phyloP scores from a whole-genome alignment of 1,140 invertebrate genomes.

The Saccostrea echinata region DNA sequence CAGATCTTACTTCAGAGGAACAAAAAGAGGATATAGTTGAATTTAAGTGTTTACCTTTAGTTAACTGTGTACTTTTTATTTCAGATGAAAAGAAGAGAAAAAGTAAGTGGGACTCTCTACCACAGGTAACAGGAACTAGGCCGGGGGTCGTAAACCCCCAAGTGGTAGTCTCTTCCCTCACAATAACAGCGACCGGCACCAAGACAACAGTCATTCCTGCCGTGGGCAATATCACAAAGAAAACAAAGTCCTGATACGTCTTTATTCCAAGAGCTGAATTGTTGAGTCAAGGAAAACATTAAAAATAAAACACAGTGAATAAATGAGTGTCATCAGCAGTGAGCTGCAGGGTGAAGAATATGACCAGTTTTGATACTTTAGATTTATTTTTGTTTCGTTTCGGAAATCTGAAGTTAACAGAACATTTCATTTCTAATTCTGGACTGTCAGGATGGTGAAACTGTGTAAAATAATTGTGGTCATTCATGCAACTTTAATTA shows the following conservation, averaged over 20 bases:
- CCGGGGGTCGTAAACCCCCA: conserved; percentile 52
- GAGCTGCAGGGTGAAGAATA: not conserved
- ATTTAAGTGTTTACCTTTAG: not conserved
- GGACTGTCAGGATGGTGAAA: too few relatives aligned
- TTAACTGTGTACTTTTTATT: conserved; percentile 12
- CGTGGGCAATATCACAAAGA: conserved; percentile 71
- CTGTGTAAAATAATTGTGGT: too few relatives aligned
- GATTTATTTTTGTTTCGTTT: too few relatives aligned
- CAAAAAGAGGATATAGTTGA: not conserved
- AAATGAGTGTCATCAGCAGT: not conserved
- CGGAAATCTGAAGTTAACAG: too few relatives aligned
- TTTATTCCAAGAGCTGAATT: not conserved
- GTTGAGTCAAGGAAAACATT: not conserved
- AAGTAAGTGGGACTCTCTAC: conserved; percentile 75
- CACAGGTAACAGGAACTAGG: conserved; percentile 47
- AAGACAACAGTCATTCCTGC: conserved; percentile 76
- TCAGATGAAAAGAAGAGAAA: conserved; percentile 74
- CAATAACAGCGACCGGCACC: conserved; percentile 69
- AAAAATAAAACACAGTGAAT: not conserved
- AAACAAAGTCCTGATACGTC: conserved; percentile 41
- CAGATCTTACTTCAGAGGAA: not conserved
- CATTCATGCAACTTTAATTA: too few relatives aligned
- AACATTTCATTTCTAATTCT: too few relatives aligned
- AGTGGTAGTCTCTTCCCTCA: conserved; percentile 60
- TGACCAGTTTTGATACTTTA: not conserved